Evolutionary conservation across 2,113 vertebrate genomes (phyloP).

Genomic region (Thryonomys swinderianus): DNA sequence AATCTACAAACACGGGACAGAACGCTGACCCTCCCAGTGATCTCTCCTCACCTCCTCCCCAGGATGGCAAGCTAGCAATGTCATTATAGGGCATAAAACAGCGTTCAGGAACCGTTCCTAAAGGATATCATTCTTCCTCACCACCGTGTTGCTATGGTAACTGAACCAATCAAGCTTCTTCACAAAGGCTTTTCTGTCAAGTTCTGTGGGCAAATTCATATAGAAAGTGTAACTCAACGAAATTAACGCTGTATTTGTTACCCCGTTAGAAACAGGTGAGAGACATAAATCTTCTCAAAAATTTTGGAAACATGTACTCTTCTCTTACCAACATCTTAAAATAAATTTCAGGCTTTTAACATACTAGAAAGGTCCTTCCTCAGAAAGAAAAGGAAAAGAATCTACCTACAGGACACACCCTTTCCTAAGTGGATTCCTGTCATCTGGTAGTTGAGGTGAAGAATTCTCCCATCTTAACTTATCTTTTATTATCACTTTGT

Average conservation of each 20-base stretch:
- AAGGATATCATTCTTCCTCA: conserved; percentile 88
- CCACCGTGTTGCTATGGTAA: conserved; percentile 88
- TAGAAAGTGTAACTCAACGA: conserved; percentile 84
- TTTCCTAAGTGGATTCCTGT: conserved; percentile 50
- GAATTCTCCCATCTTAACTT: not conserved
- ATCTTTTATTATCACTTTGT: conserved; percentile 29
- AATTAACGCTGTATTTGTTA: conserved; percentile 82
- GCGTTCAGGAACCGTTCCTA: conserved; percentile 87
- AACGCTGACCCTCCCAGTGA: conserved; percentile 86
- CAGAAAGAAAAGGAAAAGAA: not conserved
- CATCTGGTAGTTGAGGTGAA: not conserved
- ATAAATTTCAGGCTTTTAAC: conserved; percentile 1
- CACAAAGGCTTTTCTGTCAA: conserved; percentile 87
- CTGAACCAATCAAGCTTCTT: conserved; percentile 86
- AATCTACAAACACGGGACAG: conserved; percentile 87
- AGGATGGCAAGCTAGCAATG: conserved; percentile 84
- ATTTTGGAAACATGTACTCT: conserved; percentile 44
- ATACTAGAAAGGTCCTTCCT: not conserved
- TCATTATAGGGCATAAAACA: conserved; percentile 86
- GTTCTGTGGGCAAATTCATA: conserved; percentile 87
- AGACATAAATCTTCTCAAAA: conserved; percentile 58
- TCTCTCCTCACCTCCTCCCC: conserved; percentile 84
- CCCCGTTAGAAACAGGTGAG: conserved; percentile 71
- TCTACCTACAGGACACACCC: conserved; percentile 7
- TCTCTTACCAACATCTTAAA: conserved; percentile 60